phyloP scores from a whole-genome alignment of 2,113 vertebrate species.

The Salminus brasiliensis region DNA sequence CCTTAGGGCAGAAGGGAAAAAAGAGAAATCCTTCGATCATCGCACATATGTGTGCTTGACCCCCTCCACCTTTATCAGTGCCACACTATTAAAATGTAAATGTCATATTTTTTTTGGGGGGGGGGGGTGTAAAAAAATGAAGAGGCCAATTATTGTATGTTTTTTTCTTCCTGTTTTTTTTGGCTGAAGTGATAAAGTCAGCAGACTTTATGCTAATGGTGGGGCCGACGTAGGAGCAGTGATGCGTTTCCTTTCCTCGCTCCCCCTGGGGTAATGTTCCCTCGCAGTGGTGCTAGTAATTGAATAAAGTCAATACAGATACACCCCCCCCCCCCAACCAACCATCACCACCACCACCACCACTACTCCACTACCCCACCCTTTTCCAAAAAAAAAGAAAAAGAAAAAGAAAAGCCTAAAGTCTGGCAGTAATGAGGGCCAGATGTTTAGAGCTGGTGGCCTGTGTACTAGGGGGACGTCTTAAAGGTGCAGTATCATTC shows the following conservation, averaged over 20 bases:
- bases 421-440: conserved; percentile 81
- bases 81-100: conserved; percentile 91
- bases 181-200: conserved; percentile 79
- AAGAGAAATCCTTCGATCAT: conserved; percentile 78
- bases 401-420: conserved; percentile 76
- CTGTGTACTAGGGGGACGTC: conserved; percentile 64
- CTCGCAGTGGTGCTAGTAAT: conserved; percentile 83
- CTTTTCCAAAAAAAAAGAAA: conserved; percentile 32
- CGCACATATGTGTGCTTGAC: conserved; percentile 79
- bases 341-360: too few relatives aligned
- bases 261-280: conserved; percentile 78
- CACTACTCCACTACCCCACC: conserved; percentile 54
- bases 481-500: conserved; percentile 80
- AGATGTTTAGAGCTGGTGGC: conserved; percentile 76
- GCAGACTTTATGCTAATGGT: conserved; percentile 75
- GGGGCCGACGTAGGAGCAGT: conserved; percentile 58
- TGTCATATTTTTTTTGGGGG: conserved; percentile 77
- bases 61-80: conserved; percentile 79
- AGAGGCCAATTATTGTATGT: conserved; percentile 57
- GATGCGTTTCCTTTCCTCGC: conserved; percentile 62
- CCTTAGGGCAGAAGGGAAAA: conserved; percentile 56
- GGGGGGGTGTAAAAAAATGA: conserved; percentile 3
- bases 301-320: conserved; percentile 87
- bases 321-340: conserved; percentile 54
- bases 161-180: conserved; percentile 60